Evolutionary conservation across 2,113 vertebrate genomes (phyloP), one percentile per base, ranked within the genome.

Genomic region (Setophaga coronata): DNA sequence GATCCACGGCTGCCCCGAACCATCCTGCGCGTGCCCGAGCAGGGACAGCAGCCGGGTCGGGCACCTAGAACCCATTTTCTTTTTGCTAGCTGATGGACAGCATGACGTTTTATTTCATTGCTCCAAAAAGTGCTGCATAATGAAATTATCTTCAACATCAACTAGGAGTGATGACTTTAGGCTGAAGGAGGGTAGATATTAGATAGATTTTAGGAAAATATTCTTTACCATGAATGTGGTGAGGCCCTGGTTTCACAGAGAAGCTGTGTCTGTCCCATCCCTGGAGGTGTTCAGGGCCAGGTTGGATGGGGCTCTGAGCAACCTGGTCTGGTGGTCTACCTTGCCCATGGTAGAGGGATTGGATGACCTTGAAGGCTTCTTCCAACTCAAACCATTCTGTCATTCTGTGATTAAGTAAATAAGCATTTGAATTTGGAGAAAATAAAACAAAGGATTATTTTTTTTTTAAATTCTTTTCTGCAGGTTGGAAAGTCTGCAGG

Each of bases 401-500:
- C 1, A 23, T 48, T 54, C 25, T 57, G 17, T 45, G 23, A 19
- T 47, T 45, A 61, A 48, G 13, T 26, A 69, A 73, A 56, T 23
- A 73, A 91, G 29, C 11, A 31, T 33, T 65, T 61, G 23, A 76
- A 57, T 82, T 78, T 50, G 72, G 40, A 79, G 31, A 85, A 82
- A 47, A 58, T 28, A 90, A 84, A 77, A 5, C 6, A 66, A 72
- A 84, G 6, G 18, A 53, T 5, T 36, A 53, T n/a, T n/a, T 5
- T 36, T 45, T 47, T 24, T 19, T 5, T 53, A 7, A 42, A 61
- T 90, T 88, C 53, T 72, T 89, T 80, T 8, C 36, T 50, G 56
- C 24, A 90, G 36, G 82, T 51, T 82, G 36, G 26, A 94, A 91
- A 89, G 23, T 73, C 51, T 95, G 53, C 74, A 94, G 73, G 47